Percentiles rank a stretch among this genome's conserved stretches.
phyloP scores from a whole-genome alignment of 2,113 vertebrate genomes.

The Tragulus kanchil region DNA sequence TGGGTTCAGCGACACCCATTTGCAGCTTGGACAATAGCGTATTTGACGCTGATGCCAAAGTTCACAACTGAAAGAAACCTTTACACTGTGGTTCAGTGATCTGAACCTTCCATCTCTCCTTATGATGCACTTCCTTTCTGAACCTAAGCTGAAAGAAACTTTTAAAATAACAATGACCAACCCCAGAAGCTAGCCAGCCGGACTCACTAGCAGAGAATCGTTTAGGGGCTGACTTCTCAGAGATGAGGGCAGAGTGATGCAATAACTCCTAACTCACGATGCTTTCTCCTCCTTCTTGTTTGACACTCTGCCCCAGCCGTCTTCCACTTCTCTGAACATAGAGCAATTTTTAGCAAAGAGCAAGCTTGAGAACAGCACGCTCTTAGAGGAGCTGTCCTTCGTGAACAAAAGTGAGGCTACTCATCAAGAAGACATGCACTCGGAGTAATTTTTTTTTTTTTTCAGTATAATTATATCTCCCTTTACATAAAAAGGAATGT shows the following conservation, averaged over 20 bases:
- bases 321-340: background rate
- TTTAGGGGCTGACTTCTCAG: background rate
- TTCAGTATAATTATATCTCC: background rate
- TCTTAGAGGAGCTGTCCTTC: background rate
- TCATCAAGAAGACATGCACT: background rate
- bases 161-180: conserved; percentile 74
- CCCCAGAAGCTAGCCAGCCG: conserved; percentile 49
- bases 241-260: background rate
- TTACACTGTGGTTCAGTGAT: background rate
- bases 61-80: background rate
- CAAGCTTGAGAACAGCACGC: background rate
- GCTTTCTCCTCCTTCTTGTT: background rate
- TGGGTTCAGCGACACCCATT: background rate
- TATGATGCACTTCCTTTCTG: conserved; percentile 35
- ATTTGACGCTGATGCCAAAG: background rate
- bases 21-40: background rate
- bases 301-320: background rate
- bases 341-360: conserved; percentile 54
- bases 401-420: background rate
- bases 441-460: background rate
- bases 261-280: background rate
- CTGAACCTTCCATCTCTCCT: background rate
- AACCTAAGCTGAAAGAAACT: conserved; percentile 56
- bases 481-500: background rate
- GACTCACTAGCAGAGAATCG: background rate